phyloP scores from a whole-genome alignment of 2,113 vertebrate species.

The Myiozetetes cayanensis region DNA sequence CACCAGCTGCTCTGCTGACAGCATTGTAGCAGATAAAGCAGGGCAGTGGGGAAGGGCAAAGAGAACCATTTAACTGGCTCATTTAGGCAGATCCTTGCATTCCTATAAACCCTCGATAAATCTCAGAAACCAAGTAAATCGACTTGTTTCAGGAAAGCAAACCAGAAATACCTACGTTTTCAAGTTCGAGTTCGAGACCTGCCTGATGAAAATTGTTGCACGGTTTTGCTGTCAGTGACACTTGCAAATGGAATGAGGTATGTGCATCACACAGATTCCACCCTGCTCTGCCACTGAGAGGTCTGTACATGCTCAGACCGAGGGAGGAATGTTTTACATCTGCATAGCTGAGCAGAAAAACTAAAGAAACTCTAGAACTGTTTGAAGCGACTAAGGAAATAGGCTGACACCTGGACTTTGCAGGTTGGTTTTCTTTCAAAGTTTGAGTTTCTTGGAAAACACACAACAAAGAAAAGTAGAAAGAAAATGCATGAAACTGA shows the following conservation, averaged over 20 bases:
- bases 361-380: background rate
- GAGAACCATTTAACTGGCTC: background rate
- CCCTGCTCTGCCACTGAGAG: background rate
- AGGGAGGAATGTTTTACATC: slow-evolving; percentile 18
- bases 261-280: background rate
- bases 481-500: background rate
- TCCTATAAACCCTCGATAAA: background rate
- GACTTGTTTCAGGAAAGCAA: background rate
- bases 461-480: background rate
- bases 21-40: background rate
- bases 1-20: background rate
- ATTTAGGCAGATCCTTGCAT: background rate
- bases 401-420: background rate
- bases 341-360: slow-evolving; percentile 2
- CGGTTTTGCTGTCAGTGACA: background rate
- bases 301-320: background rate
- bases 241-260: background rate
- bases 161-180: background rate
- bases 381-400: background rate
- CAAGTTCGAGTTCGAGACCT: background rate
- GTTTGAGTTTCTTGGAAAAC: background rate
- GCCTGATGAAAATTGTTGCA: background rate
- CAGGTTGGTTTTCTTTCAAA: background rate
- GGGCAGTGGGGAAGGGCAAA: background rate
- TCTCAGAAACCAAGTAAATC: background rate